Conservation (phyloP, 2,797 vertebrate genomes). For the Kryptolebias ocellatus region DNA sequence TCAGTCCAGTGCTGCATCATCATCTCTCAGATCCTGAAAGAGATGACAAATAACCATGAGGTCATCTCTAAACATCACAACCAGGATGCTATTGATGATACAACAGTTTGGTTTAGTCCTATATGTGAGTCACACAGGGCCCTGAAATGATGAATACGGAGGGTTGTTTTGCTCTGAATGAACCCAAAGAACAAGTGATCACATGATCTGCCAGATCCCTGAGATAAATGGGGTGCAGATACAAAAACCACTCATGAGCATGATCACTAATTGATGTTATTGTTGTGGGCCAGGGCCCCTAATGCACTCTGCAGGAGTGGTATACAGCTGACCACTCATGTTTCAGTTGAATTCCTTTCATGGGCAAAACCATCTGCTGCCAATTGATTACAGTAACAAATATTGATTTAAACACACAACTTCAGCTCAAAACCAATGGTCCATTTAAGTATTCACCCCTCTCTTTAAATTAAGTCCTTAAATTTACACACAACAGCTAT, state of each 20-base stretch:
- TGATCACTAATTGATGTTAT: conserved; percentile 51
- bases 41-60: conserved; percentile 43
- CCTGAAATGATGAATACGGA: conserved; percentile 23
- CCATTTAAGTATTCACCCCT: conserved; percentile 1
- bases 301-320: conserved; percentile 48
- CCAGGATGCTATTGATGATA: conserved; percentile 20
- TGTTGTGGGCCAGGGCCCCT: conserved; percentile 37
- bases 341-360: conserved; percentile 65
- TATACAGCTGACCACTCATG: conserved; percentile 38
- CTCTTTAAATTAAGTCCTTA: not conserved
- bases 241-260: conserved; percentile 6
- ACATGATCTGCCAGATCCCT: conserved; percentile 39
- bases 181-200: conserved; percentile 28
- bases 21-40: conserved; percentile 23
- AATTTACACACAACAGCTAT: conserved; percentile 1
- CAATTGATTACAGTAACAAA: conserved; percentile 75
- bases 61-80: conserved; percentile 23
- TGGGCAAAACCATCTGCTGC: conserved; percentile 73
- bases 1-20: conserved; percentile 31
- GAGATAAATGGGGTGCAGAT: conserved; percentile 33
- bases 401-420: conserved; percentile 69
- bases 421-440: conserved; percentile 22
- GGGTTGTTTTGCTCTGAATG: conserved; percentile 30
- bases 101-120: conserved; percentile 31
- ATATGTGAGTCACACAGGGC: conserved; percentile 40